A percentile compares a stretch with the other conserved stretches of the same genome.
Evolutionary conservation across 1,140 invertebrate species (phyloP).

Genomic region (Meloidogyne chitwoodi): DNA sequence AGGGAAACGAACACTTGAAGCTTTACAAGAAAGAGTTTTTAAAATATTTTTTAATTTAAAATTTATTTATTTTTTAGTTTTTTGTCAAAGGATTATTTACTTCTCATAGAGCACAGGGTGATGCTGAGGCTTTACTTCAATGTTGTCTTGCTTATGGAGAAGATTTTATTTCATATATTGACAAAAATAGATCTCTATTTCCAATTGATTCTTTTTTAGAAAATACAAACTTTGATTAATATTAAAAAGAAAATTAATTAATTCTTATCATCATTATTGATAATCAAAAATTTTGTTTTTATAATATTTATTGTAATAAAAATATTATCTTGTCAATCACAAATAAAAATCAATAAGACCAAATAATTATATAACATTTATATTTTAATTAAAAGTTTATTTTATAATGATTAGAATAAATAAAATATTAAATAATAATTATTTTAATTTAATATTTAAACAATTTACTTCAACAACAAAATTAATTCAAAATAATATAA

Average conservation of each 20-base stretch:
- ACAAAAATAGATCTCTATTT: neutral
- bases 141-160: constrained; percentile 23
- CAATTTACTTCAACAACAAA: neutral
- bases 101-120: constrained; percentile 19
- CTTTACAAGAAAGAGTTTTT: neutral
- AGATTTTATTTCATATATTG: constrained; percentile 26
- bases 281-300: no score
- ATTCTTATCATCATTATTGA: no score
- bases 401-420: no score
- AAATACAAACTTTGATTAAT: neutral
- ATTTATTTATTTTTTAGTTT: neutral
- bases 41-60: neutral
- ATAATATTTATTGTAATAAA: no score
- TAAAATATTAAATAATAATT: neutral
- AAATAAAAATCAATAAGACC: no score
- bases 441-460: neutral
- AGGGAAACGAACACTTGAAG: neutral
- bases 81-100: neutral
- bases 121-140: constrained; percentile 23
- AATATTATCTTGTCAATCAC: no score
- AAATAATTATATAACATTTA: no score
- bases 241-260: no score
- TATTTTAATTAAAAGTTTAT: no score
- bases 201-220: neutral
- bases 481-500: neutral